phyloP scores from a whole-genome alignment of 2,797 vertebrate genomes.

The Gouania willdenowi region DNA sequence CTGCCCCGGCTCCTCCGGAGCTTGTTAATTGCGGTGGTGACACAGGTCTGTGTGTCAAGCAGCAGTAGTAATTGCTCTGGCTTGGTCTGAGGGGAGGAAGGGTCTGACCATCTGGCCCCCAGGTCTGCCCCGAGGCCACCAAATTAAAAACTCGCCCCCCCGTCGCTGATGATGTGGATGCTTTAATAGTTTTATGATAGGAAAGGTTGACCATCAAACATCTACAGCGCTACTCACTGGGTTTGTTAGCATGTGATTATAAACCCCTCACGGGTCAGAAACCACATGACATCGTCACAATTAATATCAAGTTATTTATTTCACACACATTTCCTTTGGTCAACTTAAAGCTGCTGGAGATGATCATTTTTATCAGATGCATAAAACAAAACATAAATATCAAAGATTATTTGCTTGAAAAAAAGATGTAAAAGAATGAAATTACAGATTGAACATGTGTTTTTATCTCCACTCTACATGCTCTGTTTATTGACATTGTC shows the following conservation, averaged over 20 bases:
- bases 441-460: too few species aligned
- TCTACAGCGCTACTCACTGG: constrained; percentile 2
- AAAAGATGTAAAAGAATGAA: too few species aligned
- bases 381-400: too few species aligned
- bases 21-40: constrained; percentile 62
- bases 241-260: neutral
- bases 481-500: too few species aligned
- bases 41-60: constrained; percentile 56
- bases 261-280: too few species aligned
- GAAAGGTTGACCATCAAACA: constrained; percentile 7
- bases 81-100: constrained; percentile 39
- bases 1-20: constrained; percentile 46
- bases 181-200: constrained; percentile 39
- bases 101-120: constrained; percentile 39
- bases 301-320: too few species aligned
- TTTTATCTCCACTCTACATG: too few species aligned
- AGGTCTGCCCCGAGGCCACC: constrained; percentile 38
- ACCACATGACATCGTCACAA: too few species aligned
- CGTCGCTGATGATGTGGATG: constrained; percentile 48
- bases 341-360: too few species aligned
- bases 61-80: constrained; percentile 56
- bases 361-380: too few species aligned
- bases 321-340: too few species aligned
- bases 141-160: constrained; percentile 37
- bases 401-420: too few species aligned